A percentile compares a stretch with the other conserved stretches of the same genome.
These are phyloP conservation scores for Aphaenogaster ashmeadi DNA, from an alignment of 1,140 invertebrate species.

Conservation along the genomic window DNA sequence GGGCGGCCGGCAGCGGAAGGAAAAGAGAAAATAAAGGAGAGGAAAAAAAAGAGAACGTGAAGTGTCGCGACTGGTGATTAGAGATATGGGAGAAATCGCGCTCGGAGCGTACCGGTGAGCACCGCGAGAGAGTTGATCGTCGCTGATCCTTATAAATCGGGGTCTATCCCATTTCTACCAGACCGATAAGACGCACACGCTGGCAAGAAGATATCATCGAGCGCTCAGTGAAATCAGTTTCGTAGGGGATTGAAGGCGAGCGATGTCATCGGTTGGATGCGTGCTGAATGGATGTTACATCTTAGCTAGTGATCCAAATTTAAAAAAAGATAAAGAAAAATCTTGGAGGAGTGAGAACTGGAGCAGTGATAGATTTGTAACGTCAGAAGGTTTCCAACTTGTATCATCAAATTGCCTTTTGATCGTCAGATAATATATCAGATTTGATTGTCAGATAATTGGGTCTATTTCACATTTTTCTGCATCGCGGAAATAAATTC, in stretches of 20 bases:
- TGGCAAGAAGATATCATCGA: neutral
- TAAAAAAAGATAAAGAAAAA: neutral
- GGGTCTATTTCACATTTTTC: neutral
- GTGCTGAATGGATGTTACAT: neutral
- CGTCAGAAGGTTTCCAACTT: neutral
- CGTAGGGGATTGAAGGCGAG: neutral
- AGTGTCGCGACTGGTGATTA: constrained; percentile 33
- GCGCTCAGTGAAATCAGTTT: constrained; percentile 27
- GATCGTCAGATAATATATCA: neutral
- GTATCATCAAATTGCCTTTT: constrained; percentile 9
- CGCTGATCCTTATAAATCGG: neutral
- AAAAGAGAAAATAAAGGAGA: neutral
- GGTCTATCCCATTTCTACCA: constrained; percentile 1
- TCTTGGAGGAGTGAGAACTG: neutral
- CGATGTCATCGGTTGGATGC: neutral
- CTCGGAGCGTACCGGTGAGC: constrained; percentile 12
- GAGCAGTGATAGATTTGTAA: neutral
- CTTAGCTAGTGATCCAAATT: neutral
- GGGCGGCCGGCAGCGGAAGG: neutral
- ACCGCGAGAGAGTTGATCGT: constrained; percentile 1
- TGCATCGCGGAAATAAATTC: neutral
- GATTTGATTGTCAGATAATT: neutral
- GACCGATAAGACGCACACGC: constrained; percentile 22
- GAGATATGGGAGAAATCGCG: constrained; percentile 33
- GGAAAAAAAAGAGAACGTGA: neutral